A percentile compares a stretch with the other conserved stretches of the same genome.
phyloP scores from a whole-genome alignment of 2,888 invertebrate species.

The Chalcosyrphus nemorum region DNA sequence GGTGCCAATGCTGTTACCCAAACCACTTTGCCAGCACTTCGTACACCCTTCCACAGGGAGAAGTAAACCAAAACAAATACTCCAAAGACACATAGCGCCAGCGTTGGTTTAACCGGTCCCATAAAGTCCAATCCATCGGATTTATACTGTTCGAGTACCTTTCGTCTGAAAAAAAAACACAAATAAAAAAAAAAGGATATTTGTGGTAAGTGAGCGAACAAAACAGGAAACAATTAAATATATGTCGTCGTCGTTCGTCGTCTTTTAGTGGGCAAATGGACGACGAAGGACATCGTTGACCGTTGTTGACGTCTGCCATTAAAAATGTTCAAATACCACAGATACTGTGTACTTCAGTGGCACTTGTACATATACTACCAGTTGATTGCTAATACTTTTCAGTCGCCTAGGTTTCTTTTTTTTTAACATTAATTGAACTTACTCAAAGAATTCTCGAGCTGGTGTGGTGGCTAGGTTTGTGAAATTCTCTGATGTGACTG shows the following conservation, averaged over 20 bases:
- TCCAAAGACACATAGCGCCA: conserved; percentile 94
- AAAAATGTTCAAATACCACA: conserved; percentile 26
- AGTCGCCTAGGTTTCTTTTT: conserved; percentile 1
- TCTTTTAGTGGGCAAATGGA: conserved; percentile 32
- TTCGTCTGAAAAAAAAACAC: conserved; percentile 84
- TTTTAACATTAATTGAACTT: conserved; percentile 80
- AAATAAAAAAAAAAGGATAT: not conserved
- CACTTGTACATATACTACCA: not conserved
- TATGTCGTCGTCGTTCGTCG: conserved; percentile 11
- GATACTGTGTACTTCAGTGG: not conserved
- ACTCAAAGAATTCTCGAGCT: conserved; percentile 95
- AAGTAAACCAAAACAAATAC: conserved; percentile 97
- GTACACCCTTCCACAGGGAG: conserved; percentile 97
- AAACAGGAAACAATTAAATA: conserved; percentile 55
- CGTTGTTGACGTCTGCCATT: conserved; percentile 41
- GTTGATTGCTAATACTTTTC: not conserved
- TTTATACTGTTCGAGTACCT: conserved; percentile 92
- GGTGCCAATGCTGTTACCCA: conserved; percentile 98
- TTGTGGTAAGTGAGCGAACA: conserved; percentile 14
- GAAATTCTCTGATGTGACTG: conserved; percentile 84
- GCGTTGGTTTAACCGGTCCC: conserved; percentile 94
- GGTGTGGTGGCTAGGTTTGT: conserved; percentile 87
- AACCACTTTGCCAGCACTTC: conserved; percentile 96
- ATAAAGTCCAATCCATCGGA: conserved; percentile 92
- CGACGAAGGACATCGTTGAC: conserved; percentile 30